Evolutionary conservation across 2,797 vertebrate genomes (phyloP), one percentile per base, ranked within the genome.

Genomic region (Psittacula derbiana): DNA sequence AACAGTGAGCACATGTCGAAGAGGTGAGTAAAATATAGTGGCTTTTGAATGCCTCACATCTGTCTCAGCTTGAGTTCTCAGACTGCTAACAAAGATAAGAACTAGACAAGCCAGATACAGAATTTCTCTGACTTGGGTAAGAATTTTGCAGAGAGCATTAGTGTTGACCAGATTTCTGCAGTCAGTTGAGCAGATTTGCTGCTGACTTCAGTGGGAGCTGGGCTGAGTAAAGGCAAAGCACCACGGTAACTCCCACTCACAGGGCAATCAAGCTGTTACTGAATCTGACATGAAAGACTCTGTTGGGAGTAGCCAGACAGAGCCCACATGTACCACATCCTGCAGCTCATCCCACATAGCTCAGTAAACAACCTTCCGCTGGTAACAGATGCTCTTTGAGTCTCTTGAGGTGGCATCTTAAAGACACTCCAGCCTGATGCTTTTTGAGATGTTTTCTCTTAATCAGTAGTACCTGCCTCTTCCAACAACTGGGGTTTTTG

Each of bases 221-320:
- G 31, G 30, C 21, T 75, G 41, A 62, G 47, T 5, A 43, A 73
- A 40, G 46, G 9, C 27, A 76, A 74, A 72, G 52, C 67, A 38
- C 4, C 0, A 1, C 1, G 2, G 15, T 64, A 65, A 64, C 65
- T 84, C 67, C 41, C 12, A 40, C 20, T 44, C 3, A 0, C 30
- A 43, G 21, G 62, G 25, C 81, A 80, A 41, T 79, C 27, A 30
- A 62, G 43, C 57, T 93, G 64, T 20, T 79, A 3, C 41, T 41
- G 79, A 86, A n/a, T 43, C 60, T 71, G 82, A 31, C 46, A 53
- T 5, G 6, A 58, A 91, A 91, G 41, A 2, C 44, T 11, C 64
- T 80, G 44, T 2, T 78, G 38, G 88, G 81, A 88, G 79, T 1
- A 91, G 21, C 36, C 57, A 80, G 64, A 6, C 50, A 66, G 78